Base-by-base conservation (phyloP, 2,888 invertebrate genomes). In the Yponomeuta cagnagella region DNA sequence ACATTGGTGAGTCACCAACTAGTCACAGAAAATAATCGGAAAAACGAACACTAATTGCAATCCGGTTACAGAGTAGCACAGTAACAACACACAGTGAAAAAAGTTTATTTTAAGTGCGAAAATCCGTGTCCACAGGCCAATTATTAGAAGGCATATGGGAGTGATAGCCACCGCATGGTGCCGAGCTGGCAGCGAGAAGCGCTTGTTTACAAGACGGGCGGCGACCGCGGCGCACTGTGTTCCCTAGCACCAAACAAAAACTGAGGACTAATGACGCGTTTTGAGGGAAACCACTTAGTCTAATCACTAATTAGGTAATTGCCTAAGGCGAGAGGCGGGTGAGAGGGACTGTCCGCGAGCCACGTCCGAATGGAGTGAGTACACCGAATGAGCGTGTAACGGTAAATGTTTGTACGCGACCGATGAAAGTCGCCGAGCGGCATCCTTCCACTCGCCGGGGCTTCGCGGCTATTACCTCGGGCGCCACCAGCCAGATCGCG, bases 321-420 rank as follows among this genome's bases (percentile, higher is more conserved):
- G 82, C 80, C 74, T 77, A 80, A 76, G 74, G 75, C 77, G 74
- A 76, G 75, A 75, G 79, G 78, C 80, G 76, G 72, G 74, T 74
- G 75, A 75, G 73, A 75, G 74, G 79, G 30, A 5, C 79, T 79
- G 83, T 86, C 86, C 82, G 84, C 81, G 80, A 80, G 79, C 87
- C 81, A 84, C 84, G 85, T 80, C 81, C 83, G 83, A 82, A 82
- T 85, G 84, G 83, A 77, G 85, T 43, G 83, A 77, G 85, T 43
- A 43, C 43, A 87, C 84, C 82, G 84, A 91, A 91, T 91, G 91
- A 90, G 86, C 85, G 88, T 68, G 63, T 90, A 91, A 91, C 92
- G 90, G 91, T 92, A 92, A 90, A 91, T 88, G 91, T 88, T 81
- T 43, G 43, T 84, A 83, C 86, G 86, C 82, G 83, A 84, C 80